phyloP scores from a whole-genome alignment of 2,797 vertebrate species.

The Iguana delicatissima region DNA sequence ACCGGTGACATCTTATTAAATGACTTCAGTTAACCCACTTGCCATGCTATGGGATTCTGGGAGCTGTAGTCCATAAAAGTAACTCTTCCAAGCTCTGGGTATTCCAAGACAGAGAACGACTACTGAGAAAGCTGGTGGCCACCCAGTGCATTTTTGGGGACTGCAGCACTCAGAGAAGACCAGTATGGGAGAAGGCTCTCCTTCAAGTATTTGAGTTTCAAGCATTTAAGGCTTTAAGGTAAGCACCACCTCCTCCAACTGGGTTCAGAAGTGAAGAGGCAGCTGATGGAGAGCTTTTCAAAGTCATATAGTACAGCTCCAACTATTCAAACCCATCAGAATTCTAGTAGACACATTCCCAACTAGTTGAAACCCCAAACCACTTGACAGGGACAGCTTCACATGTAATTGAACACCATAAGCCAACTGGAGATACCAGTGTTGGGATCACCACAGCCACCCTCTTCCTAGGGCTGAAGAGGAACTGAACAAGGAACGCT shows the following conservation, averaged over 20 bases:
- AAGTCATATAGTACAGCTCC: background rate
- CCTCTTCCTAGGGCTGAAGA: too few relatives aligned
- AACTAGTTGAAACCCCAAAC: background rate
- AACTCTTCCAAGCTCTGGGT: too few relatives aligned
- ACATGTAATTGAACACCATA: background rate
- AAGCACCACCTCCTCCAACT: background rate
- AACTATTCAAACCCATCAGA: background rate
- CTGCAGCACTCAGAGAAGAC: background rate
- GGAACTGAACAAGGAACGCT: too few relatives aligned
- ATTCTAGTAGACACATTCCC: background rate
- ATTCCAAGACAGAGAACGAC: too few relatives aligned
- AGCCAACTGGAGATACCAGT: background rate
- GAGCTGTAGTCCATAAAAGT: too few relatives aligned
- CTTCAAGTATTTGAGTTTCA: too few relatives aligned
- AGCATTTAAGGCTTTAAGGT: too few relatives aligned
- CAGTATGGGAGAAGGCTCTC: too few relatives aligned
- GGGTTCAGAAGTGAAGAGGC: background rate
- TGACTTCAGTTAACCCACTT: constrained; percentile 1
- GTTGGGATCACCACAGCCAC: background rate
- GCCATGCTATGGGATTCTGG: too few relatives aligned
- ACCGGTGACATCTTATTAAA: background rate
- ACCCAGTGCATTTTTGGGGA: background rate
- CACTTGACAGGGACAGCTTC: background rate
- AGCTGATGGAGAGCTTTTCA: background rate
- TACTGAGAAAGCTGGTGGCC: background rate